Base-by-base conservation (phyloP, 2,888 invertebrate genomes). In the Archips crataeganus region DNA sequence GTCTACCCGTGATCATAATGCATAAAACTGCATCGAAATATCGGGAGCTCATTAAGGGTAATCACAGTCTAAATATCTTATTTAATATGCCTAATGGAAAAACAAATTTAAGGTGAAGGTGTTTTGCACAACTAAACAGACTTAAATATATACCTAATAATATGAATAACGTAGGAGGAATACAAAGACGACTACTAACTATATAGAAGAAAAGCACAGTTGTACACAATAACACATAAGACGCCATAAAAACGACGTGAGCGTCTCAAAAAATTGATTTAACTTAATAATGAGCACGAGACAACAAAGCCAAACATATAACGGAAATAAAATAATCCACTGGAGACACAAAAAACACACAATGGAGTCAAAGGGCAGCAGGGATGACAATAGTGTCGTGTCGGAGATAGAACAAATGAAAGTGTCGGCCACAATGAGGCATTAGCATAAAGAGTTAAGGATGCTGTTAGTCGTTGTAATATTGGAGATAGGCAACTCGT, bases 241-340 rank as follows among this genome's bases (percentile, higher is more conserved):
- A 68, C 51, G 64, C 63, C 63, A 69, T 63, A 73, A 69, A 69
- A 73, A 59, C 68, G 10, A 32, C 49, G 57, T 15, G 49, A 49
- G 49, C 49, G 49, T 49, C 45, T 57, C 36, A n/a, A 70, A 65
- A 74, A 67, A 74, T 69, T 74, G 67, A 71, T 75, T 80, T 76
- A 81, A 84, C 83, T 81, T 81, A 85, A 85, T 86, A 87, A 87
- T 83, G 79, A 82, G 84, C 84, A 85, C 83, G 84, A 86, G 82
- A 85, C 87, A 90, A 90, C 88, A 91, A 88, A 91, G 84, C 81
- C 78, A 84, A 87, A 86, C 84, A 86, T 84, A 87, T 89, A 92
- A 91, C 92, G 94, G 93, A 94, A 93, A 94, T 94, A 91, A 94
- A 94, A 93, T 94, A 90, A 93, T 93, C 93, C 89, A 82, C 80